These are phyloP conservation scores for Ammodytes dubius DNA, from an alignment of 2,113 vertebrate genomes.

Conservation along the genomic window DNA sequence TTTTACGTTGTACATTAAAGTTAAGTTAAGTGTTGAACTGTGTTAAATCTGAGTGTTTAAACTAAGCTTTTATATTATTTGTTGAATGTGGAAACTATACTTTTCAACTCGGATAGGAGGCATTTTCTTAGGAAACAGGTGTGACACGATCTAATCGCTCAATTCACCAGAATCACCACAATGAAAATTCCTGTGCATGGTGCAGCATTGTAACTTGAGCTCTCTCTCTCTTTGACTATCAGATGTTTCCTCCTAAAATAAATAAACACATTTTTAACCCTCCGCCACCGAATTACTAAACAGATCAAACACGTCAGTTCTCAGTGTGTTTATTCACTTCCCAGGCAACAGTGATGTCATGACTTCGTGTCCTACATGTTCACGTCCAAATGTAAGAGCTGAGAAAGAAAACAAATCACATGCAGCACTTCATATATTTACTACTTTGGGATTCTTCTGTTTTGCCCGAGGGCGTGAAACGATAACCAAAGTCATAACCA, in stretches of 20 bases:
- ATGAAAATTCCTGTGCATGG: too few species aligned
- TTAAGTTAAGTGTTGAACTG: background rate
- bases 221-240: too few species aligned
- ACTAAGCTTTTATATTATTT: background rate
- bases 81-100: background rate
- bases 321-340: slow-evolving; percentile 72
- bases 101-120: background rate
- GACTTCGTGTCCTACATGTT: slow-evolving; percentile 43
- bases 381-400: slow-evolving; percentile 37
- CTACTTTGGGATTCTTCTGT: slow-evolving; percentile 36
- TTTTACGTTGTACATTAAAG: background rate
- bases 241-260: background rate
- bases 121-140: background rate
- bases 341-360: slow-evolving; percentile 65
- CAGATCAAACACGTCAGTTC: slow-evolving; percentile 21
- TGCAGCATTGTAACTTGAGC: too few species aligned
- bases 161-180: background rate
- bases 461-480: slow-evolving; percentile 23
- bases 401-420: slow-evolving; percentile 50
- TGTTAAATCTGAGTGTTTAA: background rate
- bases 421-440: slow-evolving; percentile 49
- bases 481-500: slow-evolving; percentile 29
- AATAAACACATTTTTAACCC: background rate
- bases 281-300: background rate
- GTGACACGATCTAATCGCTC: background rate